These are phyloP conservation scores for Globia sparganii DNA, from an alignment of 2,888 invertebrate species.

Conservation along the genomic window DNA sequence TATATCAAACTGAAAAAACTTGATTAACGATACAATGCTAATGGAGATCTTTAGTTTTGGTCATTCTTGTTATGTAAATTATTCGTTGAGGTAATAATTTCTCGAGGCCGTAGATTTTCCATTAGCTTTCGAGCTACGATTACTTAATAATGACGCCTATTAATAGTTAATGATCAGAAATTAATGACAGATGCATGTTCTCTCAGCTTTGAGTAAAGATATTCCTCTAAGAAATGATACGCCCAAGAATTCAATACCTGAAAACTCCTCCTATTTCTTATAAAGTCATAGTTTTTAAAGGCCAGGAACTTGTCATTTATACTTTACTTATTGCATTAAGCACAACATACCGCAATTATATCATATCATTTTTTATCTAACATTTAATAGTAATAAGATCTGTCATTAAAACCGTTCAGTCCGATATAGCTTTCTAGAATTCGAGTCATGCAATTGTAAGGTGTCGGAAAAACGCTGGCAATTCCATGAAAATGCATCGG, in stretches of 20 bases:
- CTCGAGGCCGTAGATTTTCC: slow-evolving; percentile 56
- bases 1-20: slow-evolving; percentile 62
- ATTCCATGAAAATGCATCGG: slow-evolving; percentile 89
- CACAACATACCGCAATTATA: slow-evolving; percentile 59
- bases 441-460: slow-evolving; percentile 88
- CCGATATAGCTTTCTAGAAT: slow-evolving; percentile 88
- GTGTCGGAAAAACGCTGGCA: slow-evolving; percentile 89
- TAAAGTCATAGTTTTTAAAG: slow-evolving; percentile 29
- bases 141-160: slow-evolving; percentile 53
- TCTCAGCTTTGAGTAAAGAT: slow-evolving; percentile 27
- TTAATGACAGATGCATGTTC: slow-evolving; percentile 34
- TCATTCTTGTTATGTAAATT: slow-evolving; percentile 65
- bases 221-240: slow-evolving; percentile 26
- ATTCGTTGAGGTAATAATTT: slow-evolving; percentile 56
- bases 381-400: slow-evolving; percentile 61
- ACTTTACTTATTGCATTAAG: slow-evolving; percentile 60
- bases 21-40: slow-evolving; percentile 62
- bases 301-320: slow-evolving; percentile 39
- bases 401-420: slow-evolving; percentile 76
- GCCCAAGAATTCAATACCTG: slow-evolving; percentile 17
- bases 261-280: slow-evolving; percentile 23
- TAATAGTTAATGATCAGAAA: slow-evolving; percentile 46
- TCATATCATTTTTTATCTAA: slow-evolving; percentile 56
- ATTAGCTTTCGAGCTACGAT: slow-evolving; percentile 48
- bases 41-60: slow-evolving; percentile 68